A percentile compares a stretch with the other conserved stretches of the same genome.
These are phyloP conservation scores for Salvator merianae DNA, from an alignment of 2,113 vertebrate genomes.

Conservation along the genomic window DNA sequence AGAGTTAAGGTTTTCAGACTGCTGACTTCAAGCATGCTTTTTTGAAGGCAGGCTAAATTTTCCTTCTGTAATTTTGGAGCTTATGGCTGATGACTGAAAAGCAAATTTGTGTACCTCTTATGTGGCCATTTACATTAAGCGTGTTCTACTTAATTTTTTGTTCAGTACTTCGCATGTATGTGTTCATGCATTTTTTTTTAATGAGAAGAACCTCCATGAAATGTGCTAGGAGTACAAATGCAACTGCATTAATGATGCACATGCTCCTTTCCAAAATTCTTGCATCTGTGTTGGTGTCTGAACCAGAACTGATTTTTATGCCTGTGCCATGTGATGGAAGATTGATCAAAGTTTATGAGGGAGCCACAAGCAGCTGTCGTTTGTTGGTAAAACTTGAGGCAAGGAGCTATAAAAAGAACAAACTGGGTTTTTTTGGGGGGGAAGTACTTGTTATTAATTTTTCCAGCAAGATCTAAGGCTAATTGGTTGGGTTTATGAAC, in stretches of 20 bases:
- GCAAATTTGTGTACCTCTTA: background rate
- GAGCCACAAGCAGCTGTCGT: background rate
- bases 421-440: background rate
- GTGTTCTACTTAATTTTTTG: no score
- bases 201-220: background rate
- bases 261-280: background rate
- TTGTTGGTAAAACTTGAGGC: background rate
- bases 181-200: background rate
- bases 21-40: background rate
- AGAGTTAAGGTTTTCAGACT: background rate
- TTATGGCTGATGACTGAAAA: background rate
- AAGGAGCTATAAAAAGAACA: background rate
- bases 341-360: background rate
- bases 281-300: background rate
- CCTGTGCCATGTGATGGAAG: background rate
- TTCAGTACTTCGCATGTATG: background rate
- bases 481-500: no score
- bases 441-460: no score
- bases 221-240: background rate
- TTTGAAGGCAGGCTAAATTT: background rate
- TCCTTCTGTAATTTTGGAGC: background rate
- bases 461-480: no score
- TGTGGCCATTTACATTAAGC: background rate
- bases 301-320: background rate
- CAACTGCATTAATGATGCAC: background rate